phyloP scores from a whole-genome alignment of 2,888 invertebrate genomes.

The Hesperia comma region DNA sequence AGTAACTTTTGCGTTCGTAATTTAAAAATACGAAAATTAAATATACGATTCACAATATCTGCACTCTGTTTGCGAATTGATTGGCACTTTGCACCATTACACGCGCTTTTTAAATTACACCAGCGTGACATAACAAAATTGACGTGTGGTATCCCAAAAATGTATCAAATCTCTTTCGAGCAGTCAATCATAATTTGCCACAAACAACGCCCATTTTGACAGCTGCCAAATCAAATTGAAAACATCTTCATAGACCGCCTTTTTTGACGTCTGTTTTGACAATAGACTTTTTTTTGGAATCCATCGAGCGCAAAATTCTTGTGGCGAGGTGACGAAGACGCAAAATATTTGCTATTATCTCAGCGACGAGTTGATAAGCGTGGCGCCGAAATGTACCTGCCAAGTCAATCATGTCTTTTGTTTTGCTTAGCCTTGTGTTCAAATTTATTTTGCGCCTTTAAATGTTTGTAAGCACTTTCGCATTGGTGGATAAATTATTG shows the following conservation, averaged over 20 bases:
- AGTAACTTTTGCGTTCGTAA: slow-evolving; percentile 36
- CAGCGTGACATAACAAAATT: slow-evolving; percentile 23
- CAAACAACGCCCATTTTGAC: slow-evolving; percentile 69
- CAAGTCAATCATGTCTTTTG: slow-evolving; percentile 34
- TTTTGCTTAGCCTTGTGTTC: slow-evolving; percentile 24
- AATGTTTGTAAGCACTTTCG: slow-evolving; percentile 32
- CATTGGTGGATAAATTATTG: not conserved
- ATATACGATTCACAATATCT: slow-evolving; percentile 23
- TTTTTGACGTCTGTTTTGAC: slow-evolving; percentile 46
- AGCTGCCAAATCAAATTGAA: slow-evolving; percentile 77
- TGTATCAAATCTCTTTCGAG: slow-evolving; percentile 52
- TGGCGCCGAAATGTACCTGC: slow-evolving; percentile 44
- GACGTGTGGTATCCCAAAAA: slow-evolving; percentile 42
- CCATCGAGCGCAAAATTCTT: slow-evolving; percentile 39
- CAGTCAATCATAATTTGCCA: slow-evolving; percentile 65
- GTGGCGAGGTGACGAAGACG: slow-evolving; percentile 50
- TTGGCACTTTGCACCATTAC: slow-evolving; percentile 32
- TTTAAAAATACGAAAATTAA: slow-evolving; percentile 26
- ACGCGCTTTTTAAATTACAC: slow-evolving; percentile 18
- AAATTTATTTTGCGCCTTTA: slow-evolving; percentile 30
- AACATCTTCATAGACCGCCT: slow-evolving; percentile 60
- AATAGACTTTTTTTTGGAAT: slow-evolving; percentile 45
- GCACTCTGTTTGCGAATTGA: slow-evolving; percentile 17
- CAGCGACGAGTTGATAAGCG: slow-evolving; percentile 47
- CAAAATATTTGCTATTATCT: slow-evolving; percentile 50